Conservation (phyloP, 2,797 vertebrate genomes). For the Pteropus rufus region DNA sequence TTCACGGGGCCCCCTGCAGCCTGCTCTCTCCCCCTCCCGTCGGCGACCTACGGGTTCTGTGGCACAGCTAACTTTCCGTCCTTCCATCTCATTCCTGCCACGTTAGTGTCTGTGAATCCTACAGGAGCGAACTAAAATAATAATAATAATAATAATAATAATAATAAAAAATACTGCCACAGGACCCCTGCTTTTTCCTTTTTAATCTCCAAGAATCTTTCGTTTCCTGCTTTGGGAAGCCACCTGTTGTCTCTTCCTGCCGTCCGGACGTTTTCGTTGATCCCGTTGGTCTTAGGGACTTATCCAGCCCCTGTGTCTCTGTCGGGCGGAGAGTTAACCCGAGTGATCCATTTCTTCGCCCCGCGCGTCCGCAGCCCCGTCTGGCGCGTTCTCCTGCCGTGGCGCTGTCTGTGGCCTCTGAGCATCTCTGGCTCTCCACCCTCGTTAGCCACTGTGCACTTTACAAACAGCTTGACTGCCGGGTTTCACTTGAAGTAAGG, state of each 20-base stretch:
- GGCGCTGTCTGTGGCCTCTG: conserved; percentile 54
- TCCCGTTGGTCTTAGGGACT: conserved; percentile 65
- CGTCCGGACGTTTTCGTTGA: conserved; percentile 53
- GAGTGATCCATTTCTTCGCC: conserved; percentile 56
- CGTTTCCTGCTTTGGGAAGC: conserved; percentile 63
- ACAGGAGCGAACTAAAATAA: background rate
- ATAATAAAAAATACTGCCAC: background rate
- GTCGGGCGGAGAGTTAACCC: conserved; percentile 45
- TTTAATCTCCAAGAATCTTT: conserved; percentile 64
- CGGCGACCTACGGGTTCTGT: background rate
- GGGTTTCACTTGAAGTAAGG: conserved; percentile 63
- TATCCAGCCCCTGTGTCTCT: conserved; percentile 61
- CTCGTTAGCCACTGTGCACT: conserved; percentile 46
- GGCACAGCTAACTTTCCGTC: background rate
- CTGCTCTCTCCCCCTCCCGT: background rate
- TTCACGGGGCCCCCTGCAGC: background rate
- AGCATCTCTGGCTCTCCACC: conserved; percentile 69
- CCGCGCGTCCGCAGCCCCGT: conserved; percentile 44
- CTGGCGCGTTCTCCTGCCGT: conserved; percentile 48
- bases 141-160: background rate
- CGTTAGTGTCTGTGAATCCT: background rate
- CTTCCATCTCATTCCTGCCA: background rate
- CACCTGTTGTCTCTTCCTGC: conserved; percentile 64
- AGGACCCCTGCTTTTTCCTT: conserved; percentile 49
- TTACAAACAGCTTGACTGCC: conserved; percentile 53